Evolutionary conservation across 2,797 vertebrate genomes (phyloP).

Genomic region (Pelodytes ibericus): DNA sequence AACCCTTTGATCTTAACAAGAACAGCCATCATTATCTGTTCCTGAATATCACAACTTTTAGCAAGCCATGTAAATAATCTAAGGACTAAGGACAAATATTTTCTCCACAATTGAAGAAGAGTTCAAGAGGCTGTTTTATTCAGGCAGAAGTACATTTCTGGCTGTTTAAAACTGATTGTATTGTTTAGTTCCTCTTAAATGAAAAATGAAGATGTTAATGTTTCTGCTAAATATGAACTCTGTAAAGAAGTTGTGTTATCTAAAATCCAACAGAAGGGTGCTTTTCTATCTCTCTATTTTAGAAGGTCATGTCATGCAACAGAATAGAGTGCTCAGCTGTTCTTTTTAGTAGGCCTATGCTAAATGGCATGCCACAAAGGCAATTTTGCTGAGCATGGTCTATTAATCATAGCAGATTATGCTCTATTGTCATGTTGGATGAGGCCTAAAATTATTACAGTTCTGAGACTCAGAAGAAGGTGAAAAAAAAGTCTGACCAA

Average conservation of each 20-base stretch:
- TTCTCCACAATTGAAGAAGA: too few species aligned
- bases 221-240: too few species aligned
- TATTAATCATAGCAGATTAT: constrained; percentile 28
- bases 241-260: constrained; percentile 1
- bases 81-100: too few species aligned
- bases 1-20: too few species aligned
- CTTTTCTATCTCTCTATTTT: constrained; percentile 7
- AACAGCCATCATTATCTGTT: too few species aligned
- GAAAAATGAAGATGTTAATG: too few species aligned
- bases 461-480: constrained; percentile 21
- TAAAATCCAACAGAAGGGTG: constrained; percentile 21
- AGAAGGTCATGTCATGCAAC: constrained; percentile 41
- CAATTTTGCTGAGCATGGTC: constrained; percentile 13
- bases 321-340: constrained; percentile 32
- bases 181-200: too few species aligned
- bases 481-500: constrained; percentile 3
- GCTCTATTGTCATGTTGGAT: constrained; percentile 15
- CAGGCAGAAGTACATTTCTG: too few species aligned
- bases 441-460: constrained; percentile 20
- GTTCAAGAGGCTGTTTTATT: too few species aligned
- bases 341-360: constrained; percentile 14
- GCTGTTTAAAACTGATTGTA: too few species aligned
- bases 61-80: too few species aligned
- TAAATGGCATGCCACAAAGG: constrained; percentile 39
- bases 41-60: too few species aligned